These are phyloP conservation scores for Nothobranchius furzeri DNA, from an alignment of 2,113 vertebrate genomes.

Conservation along the genomic window DNA sequence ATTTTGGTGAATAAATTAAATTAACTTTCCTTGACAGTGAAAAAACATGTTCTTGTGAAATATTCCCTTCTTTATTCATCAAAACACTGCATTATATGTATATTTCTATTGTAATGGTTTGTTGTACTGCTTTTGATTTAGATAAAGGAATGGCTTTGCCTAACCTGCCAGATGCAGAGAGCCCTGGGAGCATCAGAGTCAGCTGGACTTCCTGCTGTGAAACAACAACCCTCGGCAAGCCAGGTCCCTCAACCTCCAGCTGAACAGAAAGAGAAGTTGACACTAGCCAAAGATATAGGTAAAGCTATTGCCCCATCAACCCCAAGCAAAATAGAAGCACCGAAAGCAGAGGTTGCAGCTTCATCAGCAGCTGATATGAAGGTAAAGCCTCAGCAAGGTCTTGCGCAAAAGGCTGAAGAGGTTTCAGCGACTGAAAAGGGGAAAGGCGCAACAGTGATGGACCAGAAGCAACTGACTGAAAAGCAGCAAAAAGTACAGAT, in stretches of 20 bases:
- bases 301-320: constrained; percentile 32
- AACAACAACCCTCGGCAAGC: constrained; percentile 63
- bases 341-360: constrained; percentile 47
- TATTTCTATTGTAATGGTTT: background rate
- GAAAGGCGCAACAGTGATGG: constrained; percentile 47
- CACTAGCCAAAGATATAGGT: constrained; percentile 47
- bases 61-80: background rate
- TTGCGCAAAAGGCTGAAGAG: constrained; percentile 24
- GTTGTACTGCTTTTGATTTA: constrained; percentile 20
- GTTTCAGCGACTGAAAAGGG: constrained; percentile 9
- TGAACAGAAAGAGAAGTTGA: constrained; percentile 48
- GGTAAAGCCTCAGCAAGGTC: constrained; percentile 5
- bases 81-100: background rate
- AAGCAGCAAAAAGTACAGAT: constrained; percentile 41
- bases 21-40: background rate
- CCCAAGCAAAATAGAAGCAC: constrained; percentile 12
- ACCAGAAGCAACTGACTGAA: constrained; percentile 60
- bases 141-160: constrained; percentile 90
- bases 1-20: background rate
- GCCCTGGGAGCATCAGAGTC: constrained; percentile 81
- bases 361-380: constrained; percentile 35
- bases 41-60: background rate
- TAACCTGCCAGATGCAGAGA: constrained; percentile 93
- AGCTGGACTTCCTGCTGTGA: constrained; percentile 42
- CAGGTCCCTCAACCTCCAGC: constrained; percentile 37